Evolutionary conservation across 64 coral and sea anemone genomes (phyloP).

Genomic region (Exaiptasia diaphana): DNA sequence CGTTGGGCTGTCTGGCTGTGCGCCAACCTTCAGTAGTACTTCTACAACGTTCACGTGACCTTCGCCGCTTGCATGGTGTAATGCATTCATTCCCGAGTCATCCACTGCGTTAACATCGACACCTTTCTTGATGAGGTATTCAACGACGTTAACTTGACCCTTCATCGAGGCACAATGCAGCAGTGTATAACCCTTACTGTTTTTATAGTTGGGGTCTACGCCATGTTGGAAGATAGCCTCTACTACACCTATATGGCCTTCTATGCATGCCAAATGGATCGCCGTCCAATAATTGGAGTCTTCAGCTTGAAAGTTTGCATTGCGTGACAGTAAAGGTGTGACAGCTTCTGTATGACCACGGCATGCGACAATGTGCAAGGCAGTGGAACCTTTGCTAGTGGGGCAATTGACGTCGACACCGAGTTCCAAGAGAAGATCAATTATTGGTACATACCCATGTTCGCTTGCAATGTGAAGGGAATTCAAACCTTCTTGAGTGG

Average conservation of each 20-base stretch:
- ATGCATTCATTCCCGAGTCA: constrained; percentile 67
- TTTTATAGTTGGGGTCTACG: constrained; percentile 53
- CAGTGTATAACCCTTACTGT: constrained; percentile 37
- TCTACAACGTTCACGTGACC: constrained; percentile 66
- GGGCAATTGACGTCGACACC: constrained; percentile 61
- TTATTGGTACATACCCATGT: constrained; percentile 70
- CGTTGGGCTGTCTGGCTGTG: constrained; percentile 66
- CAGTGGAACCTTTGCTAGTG: constrained; percentile 58
- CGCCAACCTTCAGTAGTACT: constrained; percentile 43
- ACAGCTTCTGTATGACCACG: constrained; percentile 56
- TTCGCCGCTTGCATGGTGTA: constrained; percentile 70
- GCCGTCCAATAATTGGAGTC: constrained; percentile 65
- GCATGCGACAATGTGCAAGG: constrained; percentile 62
- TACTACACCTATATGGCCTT: constrained; percentile 65
- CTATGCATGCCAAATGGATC: constrained; percentile 69
- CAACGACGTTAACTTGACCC: constrained; percentile 36
- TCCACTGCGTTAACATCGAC: constrained; percentile 52
- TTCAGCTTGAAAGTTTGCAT: constrained; percentile 39
- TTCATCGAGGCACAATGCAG: constrained; percentile 39
- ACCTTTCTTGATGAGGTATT: constrained; percentile 17
- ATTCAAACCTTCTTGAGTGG: constrained; percentile 56
- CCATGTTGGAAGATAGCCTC: constrained; percentile 66
- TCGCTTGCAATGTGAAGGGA: constrained; percentile 66
- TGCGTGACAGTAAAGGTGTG: constrained; percentile 48
- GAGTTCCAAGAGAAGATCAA: constrained; percentile 58